A percentile compares a stretch with the other conserved stretches of the same genome.
These are phyloP conservation scores for Melanargia galathea DNA, from an alignment of 2,888 invertebrate species.

Conservation along the genomic window DNA sequence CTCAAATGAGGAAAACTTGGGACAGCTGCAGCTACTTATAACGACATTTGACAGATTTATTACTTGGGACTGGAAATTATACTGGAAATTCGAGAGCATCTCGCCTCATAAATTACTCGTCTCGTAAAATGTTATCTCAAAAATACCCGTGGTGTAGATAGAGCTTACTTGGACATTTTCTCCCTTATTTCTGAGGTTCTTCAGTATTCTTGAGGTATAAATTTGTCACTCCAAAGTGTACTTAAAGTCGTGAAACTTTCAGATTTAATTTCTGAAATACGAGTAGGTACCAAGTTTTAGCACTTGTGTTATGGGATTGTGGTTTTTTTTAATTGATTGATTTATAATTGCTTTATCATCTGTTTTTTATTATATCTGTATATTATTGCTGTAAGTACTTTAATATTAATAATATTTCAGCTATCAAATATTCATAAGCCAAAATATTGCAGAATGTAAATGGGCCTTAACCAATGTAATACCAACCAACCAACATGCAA, in stretches of 20 bases:
- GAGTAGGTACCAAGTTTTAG: no score
- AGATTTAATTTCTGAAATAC: slow-evolving; percentile 16
- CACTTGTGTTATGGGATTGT: no score
- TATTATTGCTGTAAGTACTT: no score
- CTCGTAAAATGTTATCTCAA: slow-evolving; percentile 11
- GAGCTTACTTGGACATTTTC: slow-evolving; percentile 5
- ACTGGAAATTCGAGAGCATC: slow-evolving; percentile 11
- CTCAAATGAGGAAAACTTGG: neutral
- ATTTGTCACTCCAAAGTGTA: slow-evolving; percentile 19
- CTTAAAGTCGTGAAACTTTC: slow-evolving; percentile 15
- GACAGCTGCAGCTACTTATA: neutral
- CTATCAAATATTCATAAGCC: no score
- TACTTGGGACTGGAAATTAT: slow-evolving; percentile 8
- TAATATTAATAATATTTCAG: no score
- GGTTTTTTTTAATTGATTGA: no score
- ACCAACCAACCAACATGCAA: no score
- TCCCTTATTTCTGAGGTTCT: slow-evolving; percentile 9
- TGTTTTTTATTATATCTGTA: no score
- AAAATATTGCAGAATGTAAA: no score
- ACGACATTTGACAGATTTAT: slow-evolving; percentile 16
- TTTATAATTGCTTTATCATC: no score
- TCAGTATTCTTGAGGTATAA: slow-evolving; percentile 9
- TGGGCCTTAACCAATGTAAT: no score
- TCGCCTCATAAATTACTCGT: slow-evolving; percentile 18
- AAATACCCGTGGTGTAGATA: slow-evolving; percentile 8